Percentiles rank a stretch among this genome's conserved stretches.
Conservation (phyloP, 2,113 vertebrate species). For the Chlamydotis undulata region DNA sequence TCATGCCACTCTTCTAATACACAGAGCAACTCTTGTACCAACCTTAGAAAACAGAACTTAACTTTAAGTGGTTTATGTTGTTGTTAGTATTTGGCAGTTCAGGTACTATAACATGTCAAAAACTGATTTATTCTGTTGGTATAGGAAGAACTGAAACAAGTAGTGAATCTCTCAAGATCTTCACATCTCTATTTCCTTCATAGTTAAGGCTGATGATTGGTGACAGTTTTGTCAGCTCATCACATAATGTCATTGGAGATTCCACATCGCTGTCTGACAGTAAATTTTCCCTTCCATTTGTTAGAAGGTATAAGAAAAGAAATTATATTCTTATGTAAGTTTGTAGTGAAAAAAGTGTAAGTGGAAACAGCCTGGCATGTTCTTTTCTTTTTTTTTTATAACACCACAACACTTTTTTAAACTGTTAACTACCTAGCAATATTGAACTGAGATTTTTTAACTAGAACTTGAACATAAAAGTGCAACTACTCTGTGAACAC, state of each 20-base stretch:
- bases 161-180: not conserved
- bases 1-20: not conserved
- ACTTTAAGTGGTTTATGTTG: not conserved
- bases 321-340: not conserved
- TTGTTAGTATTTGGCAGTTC: not conserved
- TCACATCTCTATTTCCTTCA: conserved; percentile 32
- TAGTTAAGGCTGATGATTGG: conserved; percentile 28
- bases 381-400: not conserved
- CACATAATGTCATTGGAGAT: not conserved
- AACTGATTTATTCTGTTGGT: not conserved
- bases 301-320: conserved; percentile 20
- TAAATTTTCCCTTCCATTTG: conserved; percentile 54
- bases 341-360: conserved; percentile 1
- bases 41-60: not conserved
- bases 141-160: conserved; percentile 24
- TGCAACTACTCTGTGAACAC: not conserved
- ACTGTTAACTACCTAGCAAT: not conserved
- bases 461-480: not conserved
- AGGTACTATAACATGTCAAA: not conserved
- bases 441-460: conserved; percentile 7
- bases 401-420: conserved; percentile 1
- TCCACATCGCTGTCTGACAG: not conserved
- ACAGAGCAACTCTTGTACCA: not conserved
- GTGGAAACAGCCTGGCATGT: not conserved
- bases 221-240: conserved; percentile 48